Evolutionary conservation across 1,140 invertebrate species (phyloP), one percentile per base, ranked within the genome.

Genomic region (Chionoecetes opilio): DNA sequence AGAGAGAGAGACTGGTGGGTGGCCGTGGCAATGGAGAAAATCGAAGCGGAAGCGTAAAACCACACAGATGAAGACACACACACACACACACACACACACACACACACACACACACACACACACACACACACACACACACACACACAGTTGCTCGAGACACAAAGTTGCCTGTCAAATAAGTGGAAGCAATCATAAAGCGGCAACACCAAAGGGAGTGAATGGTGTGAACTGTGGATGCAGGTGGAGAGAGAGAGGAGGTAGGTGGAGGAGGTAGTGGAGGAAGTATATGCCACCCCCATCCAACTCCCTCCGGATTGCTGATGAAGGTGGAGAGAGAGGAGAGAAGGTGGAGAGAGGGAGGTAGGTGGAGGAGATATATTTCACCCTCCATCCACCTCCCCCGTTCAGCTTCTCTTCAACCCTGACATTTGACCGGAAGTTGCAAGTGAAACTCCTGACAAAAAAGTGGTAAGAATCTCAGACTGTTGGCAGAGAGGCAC

Each of bases 341-440:
- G 53, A 75, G 53, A 21, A 75, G 53, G 53, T 14, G 53, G 53
- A 26, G 53, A 75, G 21, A 21, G 21, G 21, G 53, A 75, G 63
- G n/a, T 1, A 75, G 63, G n/a, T 26, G 6, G 63, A 75, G 63
- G n/a, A 0, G 11, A n/a, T 75, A 11, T 75, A 0, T 21, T n/a
- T 1, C 63, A n/a, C 6, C 85, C 85, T 87, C 32, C 85, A 35
- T 38, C 32, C 2, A 8, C 32, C 85, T 38, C 31, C 26, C 17
- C 85, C 21, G 2, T 37, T 31, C 41, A 17, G 3, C 46, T n/a
- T 31, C 89, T 63, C 26, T 41, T 21, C 88, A 90, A 46, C 88
- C 88, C 88, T 90, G 88, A 90, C 88, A 90, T 90, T 46, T 90
- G 88, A 90, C 88, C 88, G 88, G 88, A 90, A 90, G 88, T 90